Evolutionary conservation across 2,797 vertebrate genomes (phyloP), one percentile per base, ranked within the genome.

Genomic region (Capromys pilorides): DNA sequence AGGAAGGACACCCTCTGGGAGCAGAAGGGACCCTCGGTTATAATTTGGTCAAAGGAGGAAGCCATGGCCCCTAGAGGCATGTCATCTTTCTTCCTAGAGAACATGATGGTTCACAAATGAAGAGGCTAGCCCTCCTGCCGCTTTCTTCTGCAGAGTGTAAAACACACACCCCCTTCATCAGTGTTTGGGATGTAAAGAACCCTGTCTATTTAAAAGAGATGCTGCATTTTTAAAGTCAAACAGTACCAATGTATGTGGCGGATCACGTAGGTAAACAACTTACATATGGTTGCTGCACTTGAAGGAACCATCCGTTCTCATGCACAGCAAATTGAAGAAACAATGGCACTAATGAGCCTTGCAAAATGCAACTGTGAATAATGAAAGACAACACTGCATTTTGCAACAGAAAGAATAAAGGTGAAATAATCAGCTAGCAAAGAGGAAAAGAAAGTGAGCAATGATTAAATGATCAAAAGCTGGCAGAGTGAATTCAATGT

Each of bases 391-490:
- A 99, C 98, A 98, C 98, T 99, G 98, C 99, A 99, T 99, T 99
- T 99, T 99, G 99, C 99, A 99, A 99, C 98, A 98, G 98, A 98
- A 98, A 98, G 99, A 99, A 99, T 99, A 99, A 99, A 99, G 99
- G 99, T 99, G 99, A 99, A 99, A 99, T 99, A 98, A 99, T 98
- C 99, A 99, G 98, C 98, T 98, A 99, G 99, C 98, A 98, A 98
- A 98, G 99, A 99, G 99, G 98, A 98, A 99, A 99, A 99, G 99
- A 99, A 99, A 99, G 99, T 98, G 98, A 99, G 99, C 99, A 98
- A 99, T 99, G 99, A 99, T 99, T 99, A 99, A 99, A 99, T 99
- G 99, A 99, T 99, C 99, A 99, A 99, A 99, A 99, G 99, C 99
- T 99, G 99, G 99, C 98, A 99, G 99, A 99, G 99, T 98, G 98